Evolutionary conservation across 2,113 vertebrate species (phyloP), one percentile per base, ranked within the genome.

Genomic region (Pica pica): DNA sequence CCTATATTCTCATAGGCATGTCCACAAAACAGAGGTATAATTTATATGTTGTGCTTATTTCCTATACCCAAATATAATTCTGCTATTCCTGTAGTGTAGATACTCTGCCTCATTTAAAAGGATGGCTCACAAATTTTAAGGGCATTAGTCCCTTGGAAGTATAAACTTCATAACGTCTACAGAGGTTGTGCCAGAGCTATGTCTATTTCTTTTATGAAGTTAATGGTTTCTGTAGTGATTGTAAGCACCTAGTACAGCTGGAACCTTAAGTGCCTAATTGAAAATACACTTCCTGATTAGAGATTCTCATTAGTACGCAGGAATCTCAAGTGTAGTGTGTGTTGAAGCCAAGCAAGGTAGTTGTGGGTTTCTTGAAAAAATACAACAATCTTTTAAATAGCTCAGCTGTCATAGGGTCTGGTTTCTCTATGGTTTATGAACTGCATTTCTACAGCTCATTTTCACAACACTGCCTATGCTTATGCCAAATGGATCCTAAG

Each of bases 241-340:
- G 6, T 68, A 82, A 94, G 64, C 23, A 35, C 16, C n/a, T 60
- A 56, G 13, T 70, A 87, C 60, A 84, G n/a, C 60, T 88, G 56
- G 78, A 92, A 81, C 33, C 78, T 47, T 3, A 77, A 86, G 76
- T 64, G 56, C 16, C 33, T 89, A 47, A 87, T 44, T 44, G 24
- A 89, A 94, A 92, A 86, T 59, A 30, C 13, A 19, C 59, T 87
- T 91, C 59, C 68, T 87, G 84, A 95, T 89, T 83, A 87, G 28
- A 81, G 15, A 14, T 61, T 59, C 33, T 91, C 44, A 50, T 76
- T 50, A 79, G 27, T 39, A 50, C 20, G 49, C 42, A 28, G 50
- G 28, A 95, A 65, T 42, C 65, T 59, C 68, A 50, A 79, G 21
- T 19, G 47, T 18, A 52, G 18, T 11, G 8, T 35, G n/a, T 61